phyloP scores from a whole-genome alignment of 2,888 invertebrate genomes.

The Tromatobia lineatoria region DNA sequence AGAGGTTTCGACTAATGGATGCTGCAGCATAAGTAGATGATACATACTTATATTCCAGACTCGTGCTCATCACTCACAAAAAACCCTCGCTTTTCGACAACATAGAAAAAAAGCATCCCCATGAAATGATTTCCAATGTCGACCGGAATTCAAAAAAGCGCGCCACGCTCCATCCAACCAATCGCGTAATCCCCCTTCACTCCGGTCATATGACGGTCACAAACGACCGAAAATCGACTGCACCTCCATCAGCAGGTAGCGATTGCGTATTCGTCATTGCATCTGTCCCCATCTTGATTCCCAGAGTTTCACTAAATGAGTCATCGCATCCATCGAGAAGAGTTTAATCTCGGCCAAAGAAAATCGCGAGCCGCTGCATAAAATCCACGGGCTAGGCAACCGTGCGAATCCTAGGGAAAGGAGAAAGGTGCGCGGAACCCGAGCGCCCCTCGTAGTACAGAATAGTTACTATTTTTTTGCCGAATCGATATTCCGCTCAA shows the following conservation, averaged over 20 bases:
- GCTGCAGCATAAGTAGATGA: too few species aligned
- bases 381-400: neutral
- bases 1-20: too few species aligned
- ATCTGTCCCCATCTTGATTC: constrained; percentile 24
- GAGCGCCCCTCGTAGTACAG: constrained; percentile 72
- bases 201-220: constrained; percentile 4
- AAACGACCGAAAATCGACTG: neutral
- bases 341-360: too few species aligned
- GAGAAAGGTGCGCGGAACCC: constrained; percentile 17
- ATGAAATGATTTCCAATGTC: too few species aligned
- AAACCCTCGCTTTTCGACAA: too few species aligned
- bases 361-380: neutral
- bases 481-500: constrained; percentile 85
- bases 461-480: constrained; percentile 77
- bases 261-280: constrained; percentile 15
- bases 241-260: constrained; percentile 4
- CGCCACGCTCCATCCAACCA: neutral
- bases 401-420: constrained; percentile 12
- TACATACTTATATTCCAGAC: too few species aligned
- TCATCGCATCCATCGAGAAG: neutral
- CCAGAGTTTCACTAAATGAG: neutral
- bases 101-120: too few species aligned
- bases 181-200: neutral
- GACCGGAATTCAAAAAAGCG: too few species aligned
- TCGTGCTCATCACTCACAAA: too few species aligned